Evolutionary conservation across 2,888 invertebrate genomes (phyloP).

Genomic region (Pardosa pseudoannulata): DNA sequence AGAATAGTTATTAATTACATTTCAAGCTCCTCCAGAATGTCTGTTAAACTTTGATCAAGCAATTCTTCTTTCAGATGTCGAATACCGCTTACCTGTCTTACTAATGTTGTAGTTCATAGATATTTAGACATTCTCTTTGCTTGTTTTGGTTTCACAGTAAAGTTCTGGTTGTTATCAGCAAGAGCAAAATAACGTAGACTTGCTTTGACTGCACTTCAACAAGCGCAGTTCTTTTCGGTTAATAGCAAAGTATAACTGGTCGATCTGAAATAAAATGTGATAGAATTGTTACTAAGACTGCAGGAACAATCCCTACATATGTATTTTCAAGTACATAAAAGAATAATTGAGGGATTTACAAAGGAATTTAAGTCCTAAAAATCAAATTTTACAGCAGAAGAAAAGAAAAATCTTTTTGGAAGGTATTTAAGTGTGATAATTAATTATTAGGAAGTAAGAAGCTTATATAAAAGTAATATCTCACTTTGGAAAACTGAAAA

Average conservation of each 20-base stretch:
- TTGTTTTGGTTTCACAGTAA: not conserved
- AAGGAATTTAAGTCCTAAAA: no score
- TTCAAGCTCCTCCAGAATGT: not conserved
- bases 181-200: not conserved
- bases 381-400: no score
- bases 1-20: not conserved
- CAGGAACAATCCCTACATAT: no score
- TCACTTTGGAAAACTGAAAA: no score
- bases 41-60: slow-evolving; percentile 2
- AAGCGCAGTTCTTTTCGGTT: not conserved
- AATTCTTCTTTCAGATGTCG: not conserved
- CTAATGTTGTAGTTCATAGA: not conserved
- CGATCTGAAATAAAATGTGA: not conserved
- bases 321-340: no score
- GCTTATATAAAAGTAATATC: no score
- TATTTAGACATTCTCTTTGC: not conserved
- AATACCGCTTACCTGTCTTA: not conserved
- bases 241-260: not conserved
- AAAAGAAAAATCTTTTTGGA: no score
- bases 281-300: no score
- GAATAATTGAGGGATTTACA: no score
- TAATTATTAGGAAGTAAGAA: no score
- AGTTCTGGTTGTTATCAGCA: not conserved
- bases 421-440: no score
- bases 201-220: not conserved